Base-by-base conservation (phyloP, 2,113 vertebrate species). In the Pseudopodoces humilis region DNA sequence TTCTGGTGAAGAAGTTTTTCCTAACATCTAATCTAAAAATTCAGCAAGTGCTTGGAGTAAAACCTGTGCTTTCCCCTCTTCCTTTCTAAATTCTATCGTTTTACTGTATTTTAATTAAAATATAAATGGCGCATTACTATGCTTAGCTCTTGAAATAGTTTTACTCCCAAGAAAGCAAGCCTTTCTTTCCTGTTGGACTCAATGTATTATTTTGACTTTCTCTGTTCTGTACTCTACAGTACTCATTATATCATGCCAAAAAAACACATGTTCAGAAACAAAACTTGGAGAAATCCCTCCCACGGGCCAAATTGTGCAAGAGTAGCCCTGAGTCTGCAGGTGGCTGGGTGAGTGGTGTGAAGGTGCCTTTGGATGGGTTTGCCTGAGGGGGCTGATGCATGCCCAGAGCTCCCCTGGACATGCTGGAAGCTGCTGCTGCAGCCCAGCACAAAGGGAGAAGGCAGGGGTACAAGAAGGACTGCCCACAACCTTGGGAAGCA, bases 141-240 rank as follows among this genome's bases (percentile, higher is more conserved):
- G 20, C 69, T 89, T 76, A 94, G 78, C n/a, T 85, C 70, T 71
- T 76, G 25, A 86, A 82, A 83, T 53, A 79, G 55, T 77, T 82
- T 86, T 35, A 82, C 41, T 83, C 49, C 55, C 82, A 55, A 80
- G 78, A 95, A 84, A 92, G 47, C 7, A 79, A 72, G 41, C 24
- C 43, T 79, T 82, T 77, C 76, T 85, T 83, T 94, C 39, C 72
- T 72, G n/a, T 64, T 64, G 65, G 49, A 76, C 64, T 87, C 23
- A 0, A 56, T 0, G 0, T 49, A 47, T 28, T 88, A 84, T 93
- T 96, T 88, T 92, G 9, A 76, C 24, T 91, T 90, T 82, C 77
- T 63, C 65, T 14, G 11, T 75, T 64, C 74, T 52, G 30, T 37
- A 59, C 69, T 41, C 22, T 25, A 55, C 52, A 62, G 60, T n/a